Evolutionary conservation across 1,140 invertebrate genomes (phyloP).

Genomic region (Chlorops oryzae): DNA sequence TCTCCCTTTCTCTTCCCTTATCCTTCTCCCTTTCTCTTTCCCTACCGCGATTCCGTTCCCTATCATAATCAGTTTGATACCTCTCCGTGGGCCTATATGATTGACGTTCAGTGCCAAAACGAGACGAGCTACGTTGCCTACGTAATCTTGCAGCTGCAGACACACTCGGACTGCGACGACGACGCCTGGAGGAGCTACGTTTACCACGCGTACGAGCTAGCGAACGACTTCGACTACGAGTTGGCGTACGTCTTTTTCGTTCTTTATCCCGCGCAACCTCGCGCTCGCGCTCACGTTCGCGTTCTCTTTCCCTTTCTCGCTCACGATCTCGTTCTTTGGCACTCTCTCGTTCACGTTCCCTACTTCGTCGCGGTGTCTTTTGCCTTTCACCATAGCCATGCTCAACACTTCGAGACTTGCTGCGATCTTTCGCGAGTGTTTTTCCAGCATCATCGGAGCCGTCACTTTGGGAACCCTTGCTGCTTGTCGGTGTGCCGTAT

Average conservation of each 20-base stretch:
- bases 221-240: slow-evolving; percentile 13
- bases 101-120: slow-evolving; percentile 1
- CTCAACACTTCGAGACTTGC: slow-evolving; percentile 24
- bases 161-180: slow-evolving; percentile 14
- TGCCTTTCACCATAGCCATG: slow-evolving; percentile 2
- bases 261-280: not conserved
- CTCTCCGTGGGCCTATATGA: not conserved
- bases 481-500: slow-evolving; percentile 40
- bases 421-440: slow-evolving; percentile 18
- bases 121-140: slow-evolving; percentile 8
- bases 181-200: slow-evolving; percentile 11
- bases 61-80: too few relatives aligned
- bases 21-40: slow-evolving; percentile 8
- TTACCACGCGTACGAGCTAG: slow-evolving; percentile 14
- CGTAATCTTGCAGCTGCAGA: slow-evolving; percentile 7
- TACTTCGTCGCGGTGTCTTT: slow-evolving; percentile 27
- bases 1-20: slow-evolving; percentile 7
- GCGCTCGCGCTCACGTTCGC: not conserved
- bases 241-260: slow-evolving; percentile 5
- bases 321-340: not conserved
- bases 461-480: slow-evolving; percentile 35
- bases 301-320: not conserved
- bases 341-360: slow-evolving; percentile 17
- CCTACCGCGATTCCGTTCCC: not conserved
- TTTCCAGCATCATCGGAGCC: slow-evolving; percentile 19